Percentiles rank a stretch among this genome's conserved stretches.
phyloP scores from a whole-genome alignment of 2,888 invertebrate genomes.

The Galerucella calmariensis region DNA sequence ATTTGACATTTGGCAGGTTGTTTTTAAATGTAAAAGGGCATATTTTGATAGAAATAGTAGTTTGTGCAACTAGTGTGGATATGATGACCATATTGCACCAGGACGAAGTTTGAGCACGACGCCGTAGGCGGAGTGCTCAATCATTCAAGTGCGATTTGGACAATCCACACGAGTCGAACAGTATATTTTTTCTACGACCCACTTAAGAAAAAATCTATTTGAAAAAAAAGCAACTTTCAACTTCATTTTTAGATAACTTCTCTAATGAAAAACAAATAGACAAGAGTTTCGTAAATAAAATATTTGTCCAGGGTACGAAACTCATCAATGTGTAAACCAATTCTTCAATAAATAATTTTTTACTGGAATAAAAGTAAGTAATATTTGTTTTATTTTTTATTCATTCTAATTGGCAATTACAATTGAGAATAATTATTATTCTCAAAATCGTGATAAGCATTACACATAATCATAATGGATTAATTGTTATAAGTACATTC shows the following conservation, averaged over 20 bases:
- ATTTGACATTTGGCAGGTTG: too few species aligned
- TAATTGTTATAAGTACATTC: not conserved
- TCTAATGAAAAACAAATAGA: not conserved
- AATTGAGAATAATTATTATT: not conserved
- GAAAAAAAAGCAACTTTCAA: not conserved
- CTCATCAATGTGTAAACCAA: not conserved
- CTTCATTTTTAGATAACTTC: not conserved
- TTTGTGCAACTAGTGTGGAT: too few species aligned
- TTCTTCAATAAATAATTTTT: not conserved
- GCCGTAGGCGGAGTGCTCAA: too few species aligned
- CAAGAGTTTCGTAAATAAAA: constrained; percentile 10
- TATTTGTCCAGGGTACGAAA: constrained; percentile 18
- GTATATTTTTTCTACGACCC: too few species aligned
- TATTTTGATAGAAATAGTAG: too few species aligned
- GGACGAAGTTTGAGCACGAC: too few species aligned
- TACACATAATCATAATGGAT: not conserved
- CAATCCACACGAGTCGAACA: too few species aligned
- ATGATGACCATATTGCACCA: too few species aligned
- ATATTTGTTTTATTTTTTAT: not conserved
- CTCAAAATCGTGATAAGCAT: not conserved
- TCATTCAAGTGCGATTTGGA: too few species aligned
- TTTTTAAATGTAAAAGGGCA: too few species aligned
- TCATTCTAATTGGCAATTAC: not conserved
- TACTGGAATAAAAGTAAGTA: not conserved
- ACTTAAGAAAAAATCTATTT: not conserved